Base-by-base conservation (phyloP, 2,797 vertebrate species). In the Lacerta viridis region DNA sequence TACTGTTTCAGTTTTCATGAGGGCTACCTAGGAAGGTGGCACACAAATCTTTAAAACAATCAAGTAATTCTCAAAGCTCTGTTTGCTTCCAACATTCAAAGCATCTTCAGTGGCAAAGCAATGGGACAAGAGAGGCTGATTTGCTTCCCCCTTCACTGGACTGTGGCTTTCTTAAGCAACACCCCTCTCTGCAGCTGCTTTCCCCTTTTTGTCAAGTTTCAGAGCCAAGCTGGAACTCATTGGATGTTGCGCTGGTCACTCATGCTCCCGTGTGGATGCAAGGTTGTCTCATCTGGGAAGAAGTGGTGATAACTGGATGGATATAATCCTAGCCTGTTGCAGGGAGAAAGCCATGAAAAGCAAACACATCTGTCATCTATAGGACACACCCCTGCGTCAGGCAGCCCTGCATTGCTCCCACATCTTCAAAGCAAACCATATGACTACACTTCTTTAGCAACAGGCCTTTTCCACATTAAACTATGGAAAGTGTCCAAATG, bases 381-480 rank as follows among this genome's bases (percentile, higher is more conserved):
- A 66, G 84, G 90, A 93, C 95, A 94, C 95, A 88, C 86, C 94
- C 92, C 43, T 81, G 88, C 87, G 91, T 78, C 87, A 94, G 64
- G 81, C 80, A 91, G 77, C 75, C 84, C 64, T 11, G 78, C 78
- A 43, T 81, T 86, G 77, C 85, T 91, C 80, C n/a, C 76, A 66
- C 82, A 69, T 95, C 95, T 96, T 96, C 95, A 96, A 96, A 96
- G 92, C 7, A 11, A 93, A 83, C 6, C 10, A 59, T 8, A 76
- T 83, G 61, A 91, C 50, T 33, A 69, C 17, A 2, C 18, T 91
- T 46, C 86, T 89, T 91, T 87, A 84, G 90, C 87, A 85, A 83
- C 83, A 92, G 92, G 85, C 77, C 93, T 95, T 96, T 94, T 94
- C 91, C 91, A 85, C 91, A 95, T 96, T 93, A 95, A 93, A 89